These are phyloP conservation scores for Psilopsiagon aurifrons DNA, from an alignment of 2,113 vertebrate genomes.

Conservation along the genomic window DNA sequence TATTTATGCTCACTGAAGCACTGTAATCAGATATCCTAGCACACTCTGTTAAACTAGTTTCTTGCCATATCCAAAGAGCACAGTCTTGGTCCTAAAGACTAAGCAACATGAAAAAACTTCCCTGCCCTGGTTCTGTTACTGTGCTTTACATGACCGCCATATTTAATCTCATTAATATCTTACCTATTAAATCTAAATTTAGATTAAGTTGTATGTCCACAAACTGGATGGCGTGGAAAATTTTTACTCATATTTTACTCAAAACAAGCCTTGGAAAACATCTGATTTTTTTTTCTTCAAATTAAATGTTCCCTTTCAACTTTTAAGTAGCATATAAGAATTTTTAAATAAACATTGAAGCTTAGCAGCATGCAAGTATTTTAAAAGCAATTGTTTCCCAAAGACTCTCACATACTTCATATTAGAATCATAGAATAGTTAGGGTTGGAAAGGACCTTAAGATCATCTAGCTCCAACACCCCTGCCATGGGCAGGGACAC, in stretches of 20 bases:
- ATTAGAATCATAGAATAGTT: too few species aligned
- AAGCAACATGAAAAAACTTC: background rate
- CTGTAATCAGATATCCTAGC: background rate
- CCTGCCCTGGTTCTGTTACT: background rate
- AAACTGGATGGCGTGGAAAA: background rate
- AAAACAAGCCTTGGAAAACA: background rate
- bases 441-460: too few species aligned
- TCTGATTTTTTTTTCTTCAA: background rate
- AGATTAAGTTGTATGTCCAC: background rate
- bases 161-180: background rate
- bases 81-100: background rate
- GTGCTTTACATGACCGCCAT: background rate
- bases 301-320: background rate
- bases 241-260: background rate
- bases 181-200: background rate
- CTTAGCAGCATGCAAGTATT: background rate
- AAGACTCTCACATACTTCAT: background rate
- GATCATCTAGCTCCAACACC: too few species aligned
- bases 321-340: background rate
- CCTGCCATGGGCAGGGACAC: too few species aligned
- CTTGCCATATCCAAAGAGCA: background rate
- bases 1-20: background rate
- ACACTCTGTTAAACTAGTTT: background rate
- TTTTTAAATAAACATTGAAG: background rate
- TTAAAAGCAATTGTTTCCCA: background rate